Evolutionary conservation across 2,113 vertebrate genomes (phyloP), one percentile per base, ranked within the genome.

Genomic region (Malurus elegans): DNA sequence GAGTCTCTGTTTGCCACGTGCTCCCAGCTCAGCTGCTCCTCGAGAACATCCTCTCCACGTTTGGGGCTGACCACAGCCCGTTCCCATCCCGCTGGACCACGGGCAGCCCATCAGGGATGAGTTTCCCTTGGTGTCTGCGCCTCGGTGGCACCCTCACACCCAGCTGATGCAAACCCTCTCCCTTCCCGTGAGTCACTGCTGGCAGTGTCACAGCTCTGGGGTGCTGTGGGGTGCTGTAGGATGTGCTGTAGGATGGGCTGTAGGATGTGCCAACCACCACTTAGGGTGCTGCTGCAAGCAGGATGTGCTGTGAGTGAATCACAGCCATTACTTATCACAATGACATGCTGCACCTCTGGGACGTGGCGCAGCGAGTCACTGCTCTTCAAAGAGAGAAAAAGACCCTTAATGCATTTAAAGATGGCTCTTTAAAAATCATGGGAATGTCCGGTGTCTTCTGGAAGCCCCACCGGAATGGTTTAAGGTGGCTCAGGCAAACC

Each of bases 1-100:
- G 4, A 31, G 3, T 12, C 21, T 48, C 25, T 0, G 0, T 45
- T 56, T 61, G 14, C 26, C 12, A 2, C 0, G 0, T 80, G 78
- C 25, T 29, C 45, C 45, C n/a, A 36, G 8, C 36, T 53, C 50
- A 34, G 36, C 47, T 29, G 9, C 69, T 61, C 48, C 48, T n/a
- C 34, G 58, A 78, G 56, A 32, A 13, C 15, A 1, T 14, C n/a
- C 32, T 80, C 18, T 29, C 34, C 18, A 3, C 8, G 4, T 21
- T 12, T 70, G 62, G 44, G 40, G 12, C 3, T 61, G 69, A 31
- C 12, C 23, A 2, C 13, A 9, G 1, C 8, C 1, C 2, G 9
- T 24, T 79, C 40, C 79, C 40, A 13, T 28, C 48, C 28, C 20
- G 28, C 26, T 36, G 51, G 48, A 14, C 34, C 24, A 10, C 0